Evolutionary conservation across 2,797 vertebrate species (phyloP).

Genomic region (Malurus splendens): DNA sequence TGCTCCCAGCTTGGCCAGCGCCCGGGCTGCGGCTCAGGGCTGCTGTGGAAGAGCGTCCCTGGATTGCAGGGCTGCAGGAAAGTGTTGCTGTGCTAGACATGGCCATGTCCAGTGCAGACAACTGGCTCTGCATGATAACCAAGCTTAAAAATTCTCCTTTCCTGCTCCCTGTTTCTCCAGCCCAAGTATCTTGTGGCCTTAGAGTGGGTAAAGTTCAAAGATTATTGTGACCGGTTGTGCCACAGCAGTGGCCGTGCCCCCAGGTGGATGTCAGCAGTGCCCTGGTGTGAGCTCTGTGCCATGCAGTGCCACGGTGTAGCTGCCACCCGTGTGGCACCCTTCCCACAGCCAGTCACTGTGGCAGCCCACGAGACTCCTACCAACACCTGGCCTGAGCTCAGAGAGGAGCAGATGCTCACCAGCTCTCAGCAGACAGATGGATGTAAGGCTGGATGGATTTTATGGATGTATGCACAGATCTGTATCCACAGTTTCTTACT

Average conservation of each 20-base stretch:
- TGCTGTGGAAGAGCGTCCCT: background rate
- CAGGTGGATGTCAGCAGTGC: fast-evolving
- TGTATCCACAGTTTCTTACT: background rate
- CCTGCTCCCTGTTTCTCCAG: background rate
- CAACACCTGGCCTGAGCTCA: background rate
- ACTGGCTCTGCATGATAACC: background rate
- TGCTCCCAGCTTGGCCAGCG: background rate
- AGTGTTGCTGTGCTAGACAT: background rate
- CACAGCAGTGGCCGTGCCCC: background rate
- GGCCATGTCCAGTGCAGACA: background rate
- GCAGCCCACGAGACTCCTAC: fast-evolving
- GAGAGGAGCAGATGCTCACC: background rate
- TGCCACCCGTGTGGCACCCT: fast-evolving
- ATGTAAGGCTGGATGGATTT: background rate
- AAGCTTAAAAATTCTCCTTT: background rate
- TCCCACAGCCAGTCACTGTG: fast-evolving
- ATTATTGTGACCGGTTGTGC: background rate
- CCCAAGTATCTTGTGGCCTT: background rate
- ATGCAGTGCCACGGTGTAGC: fast-evolving
- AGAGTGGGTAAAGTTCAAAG: background rate
- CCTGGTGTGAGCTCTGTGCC: background rate
- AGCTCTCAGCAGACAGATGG: background rate
- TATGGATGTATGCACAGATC: background rate
- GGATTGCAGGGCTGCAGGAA: background rate
- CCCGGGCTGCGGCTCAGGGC: background rate